Conservation (phyloP, 2,888 invertebrate species). For the Lasius platythorax region DNA sequence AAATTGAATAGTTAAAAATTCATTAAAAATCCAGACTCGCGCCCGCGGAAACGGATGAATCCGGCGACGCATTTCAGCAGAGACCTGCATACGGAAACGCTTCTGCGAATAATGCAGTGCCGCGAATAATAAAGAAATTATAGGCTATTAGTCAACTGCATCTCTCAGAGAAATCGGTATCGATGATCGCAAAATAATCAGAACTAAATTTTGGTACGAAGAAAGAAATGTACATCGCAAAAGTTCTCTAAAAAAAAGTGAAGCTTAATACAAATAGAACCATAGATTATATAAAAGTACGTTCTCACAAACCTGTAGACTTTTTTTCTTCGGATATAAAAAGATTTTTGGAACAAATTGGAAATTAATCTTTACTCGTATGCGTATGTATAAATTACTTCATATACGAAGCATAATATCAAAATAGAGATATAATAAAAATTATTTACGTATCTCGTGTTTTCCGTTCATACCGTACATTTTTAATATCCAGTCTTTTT, state of each 20-base stretch:
- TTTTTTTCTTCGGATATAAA: neutral
- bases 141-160: conserved; percentile 19
- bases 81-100: conserved; percentile 34
- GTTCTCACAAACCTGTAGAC: neutral
- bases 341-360: neutral
- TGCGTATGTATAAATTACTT: neutral
- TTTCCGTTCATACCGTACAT: neutral
- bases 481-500: neutral
- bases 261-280: neutral
- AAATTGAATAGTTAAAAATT: conserved; percentile 83
- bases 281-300: neutral
- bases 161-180: conserved; percentile 2
- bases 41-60: conserved; percentile 41
- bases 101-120: conserved; percentile 31
- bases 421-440: neutral
- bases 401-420: neutral
- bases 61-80: conserved; percentile 21
- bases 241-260: neutral
- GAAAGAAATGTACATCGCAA: neutral
- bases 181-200: conserved; percentile 7
- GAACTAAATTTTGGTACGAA: conserved; percentile 17
- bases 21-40: conserved; percentile 73
- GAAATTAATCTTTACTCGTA: neutral
- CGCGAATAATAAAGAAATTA: conserved; percentile 59
- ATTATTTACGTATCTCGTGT: neutral